A percentile compares a stretch with the other conserved stretches of the same genome.
These are phyloP conservation scores for Ianthella basta DNA, from an alignment of 37 sponge, comb jelly and placozoan genomes.

Conservation along the genomic window DNA sequence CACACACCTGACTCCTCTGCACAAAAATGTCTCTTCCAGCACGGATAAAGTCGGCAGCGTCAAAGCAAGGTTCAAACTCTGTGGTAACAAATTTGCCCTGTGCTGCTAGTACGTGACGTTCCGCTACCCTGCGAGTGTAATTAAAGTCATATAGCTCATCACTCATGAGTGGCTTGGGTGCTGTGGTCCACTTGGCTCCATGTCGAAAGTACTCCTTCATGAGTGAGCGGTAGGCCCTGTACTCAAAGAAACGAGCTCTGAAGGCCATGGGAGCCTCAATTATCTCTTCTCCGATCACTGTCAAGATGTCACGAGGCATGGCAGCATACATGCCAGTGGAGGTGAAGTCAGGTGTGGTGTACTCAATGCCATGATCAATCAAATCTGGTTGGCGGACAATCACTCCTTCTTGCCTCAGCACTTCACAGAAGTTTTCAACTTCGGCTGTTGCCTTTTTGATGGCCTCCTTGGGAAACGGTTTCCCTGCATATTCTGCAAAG, in stretches of 20 bases:
- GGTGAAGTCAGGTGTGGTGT: constrained; percentile 18
- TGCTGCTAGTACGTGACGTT: constrained; percentile 29
- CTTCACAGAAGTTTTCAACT: background rate
- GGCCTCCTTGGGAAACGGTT: background rate
- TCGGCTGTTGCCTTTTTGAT: background rate
- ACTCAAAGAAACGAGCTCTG: constrained; percentile 76
- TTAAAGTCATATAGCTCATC: constrained; percentile 59
- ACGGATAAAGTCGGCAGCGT: constrained; percentile 82
- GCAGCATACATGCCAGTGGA: constrained; percentile 3
- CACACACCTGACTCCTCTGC: constrained; percentile 81
- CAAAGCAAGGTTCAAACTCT: constrained; percentile 83
- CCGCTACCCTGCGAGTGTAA: constrained; percentile 32
- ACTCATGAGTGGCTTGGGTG: constrained; percentile 69
- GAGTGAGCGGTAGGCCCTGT: constrained; percentile 64
- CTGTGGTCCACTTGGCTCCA: constrained; percentile 77
- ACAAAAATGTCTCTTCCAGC: constrained; percentile 81
- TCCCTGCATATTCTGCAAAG: background rate
- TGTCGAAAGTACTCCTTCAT: constrained; percentile 66
- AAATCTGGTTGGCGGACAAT: constrained; percentile 2
- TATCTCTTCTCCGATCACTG: constrained; percentile 71
- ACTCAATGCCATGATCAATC: background rate
- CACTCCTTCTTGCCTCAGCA: constrained; percentile 9
- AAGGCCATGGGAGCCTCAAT: constrained; percentile 86
- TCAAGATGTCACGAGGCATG: constrained; percentile 52
- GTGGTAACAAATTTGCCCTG: constrained; percentile 62